Percentiles rank a stretch among this genome's conserved stretches.
Evolutionary conservation across 2,888 invertebrate species (phyloP).

Genomic region (Cephus sareptanus): DNA sequence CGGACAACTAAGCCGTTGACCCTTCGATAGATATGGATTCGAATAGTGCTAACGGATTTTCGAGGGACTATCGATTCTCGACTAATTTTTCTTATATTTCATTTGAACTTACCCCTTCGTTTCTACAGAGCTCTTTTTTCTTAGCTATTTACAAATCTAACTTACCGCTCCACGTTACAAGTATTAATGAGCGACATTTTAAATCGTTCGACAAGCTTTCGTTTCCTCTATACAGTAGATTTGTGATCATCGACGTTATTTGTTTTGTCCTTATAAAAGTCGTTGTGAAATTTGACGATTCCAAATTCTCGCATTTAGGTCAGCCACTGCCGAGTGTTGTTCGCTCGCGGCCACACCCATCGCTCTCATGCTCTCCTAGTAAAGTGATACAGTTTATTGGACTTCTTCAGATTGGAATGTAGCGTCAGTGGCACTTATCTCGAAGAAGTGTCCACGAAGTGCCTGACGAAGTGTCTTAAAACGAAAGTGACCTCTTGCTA

Average conservation of each 20-base stretch:
- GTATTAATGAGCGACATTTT: neutral
- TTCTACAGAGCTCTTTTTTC: neutral
- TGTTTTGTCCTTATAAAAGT: neutral
- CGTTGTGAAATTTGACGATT: neutral
- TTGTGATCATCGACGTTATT: neutral
- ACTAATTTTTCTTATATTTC: neutral
- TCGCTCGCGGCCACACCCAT: constrained; percentile 12
- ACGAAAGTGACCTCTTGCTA: constrained; percentile 1
- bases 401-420: constrained; percentile 62
- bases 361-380: constrained; percentile 52
- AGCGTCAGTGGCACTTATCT: constrained; percentile 46
- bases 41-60: neutral
- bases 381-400: constrained; percentile 64
- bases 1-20: neutral
- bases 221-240: neutral
- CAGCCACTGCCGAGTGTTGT: neutral
- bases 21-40: neutral
- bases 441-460: constrained; percentile 3
- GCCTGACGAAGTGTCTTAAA: neutral
- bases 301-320: neutral
- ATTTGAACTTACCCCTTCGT: neutral
- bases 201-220: too few relatives aligned
- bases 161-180: neutral
- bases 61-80: neutral
- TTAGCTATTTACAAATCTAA: neutral